phyloP scores from a whole-genome alignment of 2,797 vertebrate species.

The Paramormyrops hopkinsi region DNA sequence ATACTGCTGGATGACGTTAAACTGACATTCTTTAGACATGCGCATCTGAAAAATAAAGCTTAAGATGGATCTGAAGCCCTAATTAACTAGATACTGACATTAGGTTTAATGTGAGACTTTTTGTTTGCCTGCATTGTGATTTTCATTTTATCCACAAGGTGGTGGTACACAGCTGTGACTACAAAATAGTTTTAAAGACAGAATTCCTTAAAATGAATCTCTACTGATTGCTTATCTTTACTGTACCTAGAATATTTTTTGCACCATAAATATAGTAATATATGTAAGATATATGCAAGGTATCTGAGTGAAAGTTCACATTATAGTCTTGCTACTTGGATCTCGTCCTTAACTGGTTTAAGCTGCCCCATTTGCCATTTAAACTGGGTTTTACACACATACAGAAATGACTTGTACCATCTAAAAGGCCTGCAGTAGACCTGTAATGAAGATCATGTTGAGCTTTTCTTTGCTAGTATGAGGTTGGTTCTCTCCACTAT shows the following conservation, averaged over 20 bases:
- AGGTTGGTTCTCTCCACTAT: background rate
- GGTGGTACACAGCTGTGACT: background rate
- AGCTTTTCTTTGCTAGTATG: background rate
- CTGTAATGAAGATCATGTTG: background rate
- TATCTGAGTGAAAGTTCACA: background rate
- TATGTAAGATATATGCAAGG: no score
- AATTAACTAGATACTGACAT: background rate
- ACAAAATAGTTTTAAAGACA: background rate
- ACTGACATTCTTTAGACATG: background rate
- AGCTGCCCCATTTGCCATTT: background rate
- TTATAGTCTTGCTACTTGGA: background rate
- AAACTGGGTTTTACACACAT: background rate
- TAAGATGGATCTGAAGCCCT: background rate
- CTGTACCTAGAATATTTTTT: background rate
- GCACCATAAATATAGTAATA: no score
- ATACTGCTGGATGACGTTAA: background rate
- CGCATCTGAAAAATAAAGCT: background rate
- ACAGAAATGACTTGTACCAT: background rate
- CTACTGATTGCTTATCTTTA: background rate
- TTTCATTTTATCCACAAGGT: background rate
- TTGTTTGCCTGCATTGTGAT: background rate
- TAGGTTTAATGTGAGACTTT: background rate
- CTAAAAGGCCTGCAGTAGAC: background rate
- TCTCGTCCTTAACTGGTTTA: background rate
- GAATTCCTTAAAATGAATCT: background rate